Percentiles rank a stretch among this genome's conserved stretches.
These are phyloP conservation scores for Rhagologus leucostigma DNA, from an alignment of 2,113 vertebrate species.

Conservation along the genomic window DNA sequence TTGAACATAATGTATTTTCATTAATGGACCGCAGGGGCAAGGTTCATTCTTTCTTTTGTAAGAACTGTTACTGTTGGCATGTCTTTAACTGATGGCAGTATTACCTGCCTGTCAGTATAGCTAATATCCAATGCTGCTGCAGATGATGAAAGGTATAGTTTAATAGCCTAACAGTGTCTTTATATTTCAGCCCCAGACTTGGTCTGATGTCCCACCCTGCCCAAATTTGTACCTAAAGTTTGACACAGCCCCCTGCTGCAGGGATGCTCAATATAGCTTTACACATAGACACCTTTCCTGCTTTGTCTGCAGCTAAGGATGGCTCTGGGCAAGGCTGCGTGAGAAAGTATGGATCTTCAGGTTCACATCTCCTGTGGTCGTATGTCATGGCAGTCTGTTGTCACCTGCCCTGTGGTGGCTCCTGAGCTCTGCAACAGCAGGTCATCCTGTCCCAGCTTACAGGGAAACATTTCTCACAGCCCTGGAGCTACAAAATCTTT, in stretches of 20 bases:
- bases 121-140: background rate
- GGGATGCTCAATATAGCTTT: background rate
- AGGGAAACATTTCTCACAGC: background rate
- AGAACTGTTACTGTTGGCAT: background rate
- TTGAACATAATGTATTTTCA: background rate
- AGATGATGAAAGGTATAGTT: background rate
- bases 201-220: background rate
- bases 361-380: background rate
- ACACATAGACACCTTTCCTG: rapidly evolving
- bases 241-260: background rate
- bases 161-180: background rate
- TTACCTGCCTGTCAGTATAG: background rate
- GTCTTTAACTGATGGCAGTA: background rate
- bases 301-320: background rate
- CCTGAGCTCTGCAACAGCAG: background rate
- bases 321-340: background rate
- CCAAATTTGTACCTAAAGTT: background rate
- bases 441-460: background rate
- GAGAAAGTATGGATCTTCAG: background rate
- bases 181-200: background rate
- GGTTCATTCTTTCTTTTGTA: background rate
- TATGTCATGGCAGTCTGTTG: background rate
- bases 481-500: background rate
- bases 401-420: background rate
- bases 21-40: background rate